Percentiles rank a stretch among this genome's conserved stretches.
These are phyloP conservation scores for Pelodiscus sinensis DNA, from an alignment of 2,113 vertebrate genomes.

Conservation along the genomic window DNA sequence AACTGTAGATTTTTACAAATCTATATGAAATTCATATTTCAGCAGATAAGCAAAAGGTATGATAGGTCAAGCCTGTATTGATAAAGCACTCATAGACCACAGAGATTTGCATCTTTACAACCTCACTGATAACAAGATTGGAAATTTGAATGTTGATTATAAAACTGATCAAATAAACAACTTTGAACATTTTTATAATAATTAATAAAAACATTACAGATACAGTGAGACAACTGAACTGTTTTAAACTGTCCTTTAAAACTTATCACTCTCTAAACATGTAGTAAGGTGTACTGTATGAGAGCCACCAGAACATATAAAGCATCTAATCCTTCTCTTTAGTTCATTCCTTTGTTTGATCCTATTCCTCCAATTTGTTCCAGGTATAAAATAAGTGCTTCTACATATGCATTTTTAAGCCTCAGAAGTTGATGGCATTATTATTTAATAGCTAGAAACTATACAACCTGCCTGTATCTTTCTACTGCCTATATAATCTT, in stretches of 20 bases:
- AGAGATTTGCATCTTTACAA: neutral
- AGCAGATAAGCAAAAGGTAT: neutral
- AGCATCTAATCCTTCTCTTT: constrained; percentile 15
- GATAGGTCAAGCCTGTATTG: neutral
- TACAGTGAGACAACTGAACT: constrained; percentile 14
- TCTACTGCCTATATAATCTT: constrained; percentile 15
- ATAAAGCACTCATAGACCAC: neutral
- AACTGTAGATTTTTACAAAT: neutral
- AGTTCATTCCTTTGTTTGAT: neutral
- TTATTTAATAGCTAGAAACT: neutral
- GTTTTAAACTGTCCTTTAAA: constrained; percentile 46
- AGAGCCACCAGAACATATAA: neutral
- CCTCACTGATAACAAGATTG: neutral
- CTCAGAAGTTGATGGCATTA: neutral
- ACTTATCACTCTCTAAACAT: constrained; percentile 32
- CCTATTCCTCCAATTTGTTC: constrained; percentile 13
- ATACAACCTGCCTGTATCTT: neutral
- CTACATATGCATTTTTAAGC: neutral
- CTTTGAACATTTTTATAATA: constrained; percentile 25
- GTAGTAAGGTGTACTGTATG: constrained; percentile 24
- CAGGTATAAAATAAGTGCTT: constrained; percentile 24
- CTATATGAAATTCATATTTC: neutral
- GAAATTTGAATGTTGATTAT: neutral
- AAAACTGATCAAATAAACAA: neutral
- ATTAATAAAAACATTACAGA: neutral